These are phyloP conservation scores for Leptobrachium ailaonicum DNA, from an alignment of 2,113 vertebrate species.

Conservation along the genomic window DNA sequence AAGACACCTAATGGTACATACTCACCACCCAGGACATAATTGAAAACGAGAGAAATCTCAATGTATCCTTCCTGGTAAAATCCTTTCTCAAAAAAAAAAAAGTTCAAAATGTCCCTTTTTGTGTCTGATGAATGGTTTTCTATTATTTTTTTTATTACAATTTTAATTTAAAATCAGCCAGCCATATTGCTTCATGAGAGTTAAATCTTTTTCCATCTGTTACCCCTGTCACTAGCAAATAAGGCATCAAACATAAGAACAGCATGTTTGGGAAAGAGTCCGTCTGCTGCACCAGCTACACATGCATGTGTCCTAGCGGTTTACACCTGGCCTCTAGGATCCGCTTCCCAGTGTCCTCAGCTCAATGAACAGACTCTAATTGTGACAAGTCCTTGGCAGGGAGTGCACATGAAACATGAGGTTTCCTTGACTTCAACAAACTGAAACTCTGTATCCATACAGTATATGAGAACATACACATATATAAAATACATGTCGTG, in stretches of 20 bases:
- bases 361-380: conserved; percentile 18
- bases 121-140: too few species aligned
- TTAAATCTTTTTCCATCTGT: conserved; percentile 34
- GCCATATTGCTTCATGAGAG: neutral
- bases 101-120: too few species aligned
- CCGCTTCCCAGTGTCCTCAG: conserved; percentile 6
- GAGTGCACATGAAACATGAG: conserved; percentile 1
- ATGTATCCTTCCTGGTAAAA: too few species aligned
- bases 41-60: too few species aligned
- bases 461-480: too few species aligned
- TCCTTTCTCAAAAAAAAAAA: too few species aligned
- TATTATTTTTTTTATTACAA: too few species aligned
- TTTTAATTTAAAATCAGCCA: too few species aligned
- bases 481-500: too few species aligned
- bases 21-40: too few species aligned
- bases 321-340: conserved; percentile 20
- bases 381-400: conserved; percentile 28
- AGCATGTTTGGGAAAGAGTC: conserved; percentile 20
- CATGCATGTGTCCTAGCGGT: conserved; percentile 2
- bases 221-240: conserved; percentile 36
- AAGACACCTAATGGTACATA: too few species aligned
- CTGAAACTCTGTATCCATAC: neutral
- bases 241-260: conserved; percentile 29
- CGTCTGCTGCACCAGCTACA: conserved; percentile 29
- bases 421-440: neutral